These are phyloP conservation scores for Callithrix jacchus DNA, from an alignment of 2,113 vertebrate species.

Conservation along the genomic window DNA sequence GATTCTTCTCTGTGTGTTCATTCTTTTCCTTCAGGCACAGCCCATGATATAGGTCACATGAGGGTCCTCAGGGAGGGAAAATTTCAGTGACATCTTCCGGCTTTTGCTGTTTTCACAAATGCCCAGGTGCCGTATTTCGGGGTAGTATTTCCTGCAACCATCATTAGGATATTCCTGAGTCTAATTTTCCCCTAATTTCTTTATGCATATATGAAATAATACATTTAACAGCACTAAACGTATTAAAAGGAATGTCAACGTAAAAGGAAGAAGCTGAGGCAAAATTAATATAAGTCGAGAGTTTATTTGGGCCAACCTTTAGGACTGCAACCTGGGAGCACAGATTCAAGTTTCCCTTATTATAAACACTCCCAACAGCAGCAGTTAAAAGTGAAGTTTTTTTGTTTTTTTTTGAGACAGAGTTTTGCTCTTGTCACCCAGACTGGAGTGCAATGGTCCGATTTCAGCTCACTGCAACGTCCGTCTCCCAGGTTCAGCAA, in stretches of 20 bases:
- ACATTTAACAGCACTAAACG: neutral
- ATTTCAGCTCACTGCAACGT: no score
- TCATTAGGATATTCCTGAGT: neutral
- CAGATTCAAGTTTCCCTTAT: neutral
- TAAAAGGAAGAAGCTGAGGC: neutral
- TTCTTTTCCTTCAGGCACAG: neutral
- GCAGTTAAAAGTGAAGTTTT: neutral
- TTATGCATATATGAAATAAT: neutral
- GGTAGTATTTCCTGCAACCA: neutral
- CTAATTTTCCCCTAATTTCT: neutral
- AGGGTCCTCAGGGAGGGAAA: neutral
- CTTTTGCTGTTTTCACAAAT: neutral
- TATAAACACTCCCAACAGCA: neutral
- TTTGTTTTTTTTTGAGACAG: no score
- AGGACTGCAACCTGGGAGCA: neutral
- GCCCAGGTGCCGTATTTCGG: neutral
- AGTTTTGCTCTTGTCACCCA: no score
- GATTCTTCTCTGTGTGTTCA: neutral
- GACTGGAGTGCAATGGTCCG: no score
- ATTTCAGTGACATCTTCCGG: neutral
- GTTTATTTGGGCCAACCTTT: neutral
- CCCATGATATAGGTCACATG: neutral
- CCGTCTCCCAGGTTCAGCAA: no score
- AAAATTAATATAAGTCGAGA: neutral
- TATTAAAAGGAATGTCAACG: no score